Base-by-base conservation (phyloP, 1,140 invertebrate species). In the Dufourea novaeangliae region DNA sequence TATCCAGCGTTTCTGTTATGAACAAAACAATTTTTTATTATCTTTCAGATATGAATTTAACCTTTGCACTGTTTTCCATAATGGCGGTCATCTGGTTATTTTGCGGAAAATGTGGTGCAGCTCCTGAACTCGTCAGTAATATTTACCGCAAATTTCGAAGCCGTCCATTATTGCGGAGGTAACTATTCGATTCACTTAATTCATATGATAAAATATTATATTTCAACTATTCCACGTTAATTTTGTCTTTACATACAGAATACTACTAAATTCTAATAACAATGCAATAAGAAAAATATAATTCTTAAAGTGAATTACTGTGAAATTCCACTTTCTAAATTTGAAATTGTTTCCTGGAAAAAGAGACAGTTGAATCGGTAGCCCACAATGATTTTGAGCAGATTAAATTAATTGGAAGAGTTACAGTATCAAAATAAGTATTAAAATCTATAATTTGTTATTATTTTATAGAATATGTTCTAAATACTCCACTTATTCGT, bases 21-120 rank as follows among this genome's bases (percentile, higher is more conserved):
- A 66, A 56, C 10, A n/a, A 4, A 37, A 14, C 7, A n/a, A 1
- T 20, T 25, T 3, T 57, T 57, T 0, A n/a, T 22, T 39, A 0
- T 41, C 34, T 81, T 73, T 17, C 39, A 78, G 80, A 79, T 22
- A 87, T 87, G 85, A 86, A 80, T 66, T 34, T 73, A 25, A 73
- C 52, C 14, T 57, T 77, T 22, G 59, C 46, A 6, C 20, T 87
- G 7, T 66, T 61, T 20, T 80, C 56, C 57, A 63, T 67, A 14
- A 78, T 86, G 59, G 52, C 72, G 22, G 17, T 81, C 29, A 54
- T 80, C 14, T 86, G 56, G 72, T 52, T 86, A 17, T 66, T 86
- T 12, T 78, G 29, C 25, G 84, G 68, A 74, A 78, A 78, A 61
- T 84, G 78, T 57, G 76, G 77, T 27, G 78, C 77, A 34, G 74